phyloP scores from a whole-genome alignment of 2,888 invertebrate species.

The Parasteatoda lunata region DNA sequence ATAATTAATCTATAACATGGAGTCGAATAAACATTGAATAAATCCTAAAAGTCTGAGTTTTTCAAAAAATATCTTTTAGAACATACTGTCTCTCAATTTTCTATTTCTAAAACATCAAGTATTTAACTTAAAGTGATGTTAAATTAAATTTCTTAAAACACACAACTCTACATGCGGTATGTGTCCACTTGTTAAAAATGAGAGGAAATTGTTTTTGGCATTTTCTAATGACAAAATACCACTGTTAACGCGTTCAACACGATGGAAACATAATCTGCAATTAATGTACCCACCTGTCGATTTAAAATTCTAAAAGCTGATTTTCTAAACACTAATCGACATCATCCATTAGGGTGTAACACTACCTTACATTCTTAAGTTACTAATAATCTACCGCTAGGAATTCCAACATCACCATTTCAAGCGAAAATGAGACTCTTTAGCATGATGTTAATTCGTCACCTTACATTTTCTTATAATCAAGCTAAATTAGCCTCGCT shows the following conservation, averaged over 20 bases:
- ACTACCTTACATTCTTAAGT: conserved; percentile 33
- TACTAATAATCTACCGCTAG: conserved; percentile 35
- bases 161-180: no score
- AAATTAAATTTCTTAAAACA: no score
- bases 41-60: no score
- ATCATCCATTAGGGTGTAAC: conserved; percentile 25
- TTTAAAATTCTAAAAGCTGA: conserved; percentile 7
- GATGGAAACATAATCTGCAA: neutral
- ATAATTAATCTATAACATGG: no score
- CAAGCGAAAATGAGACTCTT: conserved; percentile 25
- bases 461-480: conserved; percentile 43
- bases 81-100: no score
- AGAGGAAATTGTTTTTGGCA: no score
- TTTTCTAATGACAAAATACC: neutral
- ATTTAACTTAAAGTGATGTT: no score
- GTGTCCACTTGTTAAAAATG: no score
- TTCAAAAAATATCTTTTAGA: no score
- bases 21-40: no score
- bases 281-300: conserved; percentile 6
- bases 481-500: conserved; percentile 46
- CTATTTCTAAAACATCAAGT: no score
- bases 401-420: conserved; percentile 20
- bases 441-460: conserved; percentile 44
- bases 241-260: neutral
- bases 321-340: conserved; percentile 22